phyloP scores from a whole-genome alignment of 35 echinoderm and acorn worm species.

The Ophioderma brevispina region DNA sequence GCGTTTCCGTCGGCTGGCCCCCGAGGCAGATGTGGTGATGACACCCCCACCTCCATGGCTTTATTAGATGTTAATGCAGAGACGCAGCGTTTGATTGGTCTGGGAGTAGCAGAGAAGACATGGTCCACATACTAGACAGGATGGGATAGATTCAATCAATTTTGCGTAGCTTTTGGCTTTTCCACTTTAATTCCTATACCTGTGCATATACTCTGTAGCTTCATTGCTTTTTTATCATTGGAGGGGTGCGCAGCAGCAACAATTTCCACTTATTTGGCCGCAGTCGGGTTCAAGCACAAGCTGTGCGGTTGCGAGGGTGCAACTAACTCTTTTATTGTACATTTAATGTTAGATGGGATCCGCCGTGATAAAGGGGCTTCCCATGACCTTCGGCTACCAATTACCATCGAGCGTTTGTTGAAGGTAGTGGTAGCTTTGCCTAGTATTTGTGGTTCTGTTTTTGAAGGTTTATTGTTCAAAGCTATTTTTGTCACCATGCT shows the following conservation, averaged over 20 bases:
- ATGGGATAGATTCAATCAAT: not conserved
- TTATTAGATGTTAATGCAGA: not conserved
- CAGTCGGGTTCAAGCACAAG: not conserved
- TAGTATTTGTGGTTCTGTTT: not conserved
- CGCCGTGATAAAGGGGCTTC: not conserved
- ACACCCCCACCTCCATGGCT: not conserved
- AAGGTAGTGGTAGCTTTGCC: not conserved
- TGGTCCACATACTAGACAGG: not conserved
- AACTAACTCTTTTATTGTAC: not conserved
- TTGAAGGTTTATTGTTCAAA: constrained; percentile 2
- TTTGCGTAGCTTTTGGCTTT: not conserved
- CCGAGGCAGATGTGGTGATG: not conserved
- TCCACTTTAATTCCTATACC: not conserved
- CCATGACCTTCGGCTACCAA: not conserved
- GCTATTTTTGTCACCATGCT: not conserved
- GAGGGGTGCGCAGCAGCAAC: not conserved
- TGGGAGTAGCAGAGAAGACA: not conserved
- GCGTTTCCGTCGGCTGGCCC: not conserved
- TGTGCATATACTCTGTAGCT: not conserved
- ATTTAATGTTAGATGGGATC: not conserved
- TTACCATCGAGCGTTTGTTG: not conserved
- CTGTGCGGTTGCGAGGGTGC: not conserved
- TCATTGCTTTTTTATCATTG: constrained; percentile 3
- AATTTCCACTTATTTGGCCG: not conserved
- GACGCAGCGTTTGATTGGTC: not conserved